phyloP scores from a whole-genome alignment of 2,797 vertebrate species.

The Pipistrellus nathusii region DNA sequence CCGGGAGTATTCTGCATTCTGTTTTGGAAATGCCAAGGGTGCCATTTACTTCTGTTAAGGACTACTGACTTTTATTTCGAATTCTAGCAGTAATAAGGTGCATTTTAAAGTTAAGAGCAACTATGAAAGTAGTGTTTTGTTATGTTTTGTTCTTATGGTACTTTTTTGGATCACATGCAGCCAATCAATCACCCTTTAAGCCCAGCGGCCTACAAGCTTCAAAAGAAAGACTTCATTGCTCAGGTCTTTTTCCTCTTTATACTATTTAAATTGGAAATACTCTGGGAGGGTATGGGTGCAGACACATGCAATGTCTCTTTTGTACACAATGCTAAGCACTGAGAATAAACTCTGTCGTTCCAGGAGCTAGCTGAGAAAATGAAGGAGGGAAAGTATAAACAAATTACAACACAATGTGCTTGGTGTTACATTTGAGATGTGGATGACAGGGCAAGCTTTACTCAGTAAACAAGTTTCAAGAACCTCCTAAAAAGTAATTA shows the following conservation, averaged over 20 bases:
- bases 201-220: not conserved
- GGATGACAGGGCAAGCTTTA: not conserved
- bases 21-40: constrained; percentile 67
- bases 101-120: constrained; percentile 64
- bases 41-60: constrained; percentile 56
- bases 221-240: not conserved
- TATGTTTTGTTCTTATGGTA: not conserved
- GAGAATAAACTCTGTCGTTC: not conserved
- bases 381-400: not conserved
- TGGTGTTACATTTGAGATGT: not conserved
- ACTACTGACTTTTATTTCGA: constrained; percentile 68
- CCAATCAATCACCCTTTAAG: constrained; percentile 24
- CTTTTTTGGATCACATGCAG: not conserved
- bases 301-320: not conserved
- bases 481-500: not conserved
- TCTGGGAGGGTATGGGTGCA: not conserved
- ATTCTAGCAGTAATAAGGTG: constrained; percentile 53
- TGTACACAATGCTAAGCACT: not conserved
- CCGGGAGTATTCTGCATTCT: not conserved
- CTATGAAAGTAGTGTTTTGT: not conserved
- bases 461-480: not conserved
- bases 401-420: not conserved
- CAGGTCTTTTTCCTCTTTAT: not conserved
- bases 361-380: not conserved
- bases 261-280: too few species aligned